Evolutionary conservation across 2,888 invertebrate species (phyloP).

Genomic region (Choristoneura rosaceana): DNA sequence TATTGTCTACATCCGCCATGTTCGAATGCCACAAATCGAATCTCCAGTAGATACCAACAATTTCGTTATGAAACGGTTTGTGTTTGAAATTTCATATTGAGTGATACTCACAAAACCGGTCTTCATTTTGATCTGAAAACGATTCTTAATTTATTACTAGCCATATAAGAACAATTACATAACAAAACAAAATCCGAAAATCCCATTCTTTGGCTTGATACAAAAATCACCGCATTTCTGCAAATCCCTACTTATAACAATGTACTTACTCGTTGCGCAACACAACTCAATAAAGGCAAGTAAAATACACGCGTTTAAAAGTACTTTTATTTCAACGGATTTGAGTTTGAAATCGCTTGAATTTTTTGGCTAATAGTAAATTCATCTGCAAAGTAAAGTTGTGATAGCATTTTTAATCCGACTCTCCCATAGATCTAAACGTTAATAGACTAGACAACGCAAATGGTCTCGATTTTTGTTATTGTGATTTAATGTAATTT

Average conservation of each 20-base stretch:
- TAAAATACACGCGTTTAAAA: background rate
- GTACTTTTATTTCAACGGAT: background rate
- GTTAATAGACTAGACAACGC: background rate
- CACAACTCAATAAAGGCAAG: background rate
- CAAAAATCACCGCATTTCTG: constrained; percentile 12
- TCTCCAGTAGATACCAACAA: too few relatives aligned
- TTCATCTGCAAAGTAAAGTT: constrained; percentile 1
- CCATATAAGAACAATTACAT: too few relatives aligned
- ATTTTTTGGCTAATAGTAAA: background rate
- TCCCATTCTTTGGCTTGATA: background rate
- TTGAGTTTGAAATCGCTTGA: background rate
- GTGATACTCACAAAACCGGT: too few relatives aligned
- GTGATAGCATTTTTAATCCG: constrained; percentile 31
- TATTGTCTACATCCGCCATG: too few relatives aligned
- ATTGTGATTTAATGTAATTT: too few relatives aligned
- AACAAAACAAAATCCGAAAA: too few relatives aligned
- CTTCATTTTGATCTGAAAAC: too few relatives aligned
- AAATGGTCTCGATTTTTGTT: background rate
- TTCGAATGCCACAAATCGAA: too few relatives aligned
- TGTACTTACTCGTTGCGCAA: constrained; percentile 26
- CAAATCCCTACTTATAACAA: constrained; percentile 23
- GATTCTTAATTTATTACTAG: too few relatives aligned
- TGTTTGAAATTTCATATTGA: too few relatives aligned
- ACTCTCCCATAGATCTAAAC: constrained; percentile 7
- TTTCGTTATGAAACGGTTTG: too few relatives aligned